Percentiles rank a stretch among this genome's conserved stretches.
Evolutionary conservation across 2,113 vertebrate genomes (phyloP).

Genomic region (Athene noctua): DNA sequence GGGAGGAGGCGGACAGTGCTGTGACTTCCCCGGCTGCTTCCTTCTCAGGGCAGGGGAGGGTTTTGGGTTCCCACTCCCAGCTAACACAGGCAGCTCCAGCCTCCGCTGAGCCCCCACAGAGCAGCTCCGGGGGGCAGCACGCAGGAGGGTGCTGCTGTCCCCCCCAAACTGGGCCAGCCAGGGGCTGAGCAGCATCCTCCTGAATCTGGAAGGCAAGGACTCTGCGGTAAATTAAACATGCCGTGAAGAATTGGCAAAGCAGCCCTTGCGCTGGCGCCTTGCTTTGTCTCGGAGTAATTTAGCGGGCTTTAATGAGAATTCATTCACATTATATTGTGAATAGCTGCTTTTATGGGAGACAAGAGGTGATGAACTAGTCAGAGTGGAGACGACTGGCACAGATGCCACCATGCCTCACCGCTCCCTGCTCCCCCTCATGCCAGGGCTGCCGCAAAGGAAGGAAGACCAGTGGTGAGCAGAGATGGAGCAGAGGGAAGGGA

Average conservation of each 20-base stretch:
- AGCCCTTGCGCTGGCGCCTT: not conserved
- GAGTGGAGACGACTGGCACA: not conserved
- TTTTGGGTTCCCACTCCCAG: not conserved
- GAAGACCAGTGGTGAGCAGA: not conserved
- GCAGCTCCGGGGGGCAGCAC: not conserved
- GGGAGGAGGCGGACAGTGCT: not conserved
- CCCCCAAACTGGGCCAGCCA: accelerated
- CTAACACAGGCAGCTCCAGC: not conserved
- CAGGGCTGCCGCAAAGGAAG: not conserved
- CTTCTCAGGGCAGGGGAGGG: not conserved
- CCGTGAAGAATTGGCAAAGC: not conserved
- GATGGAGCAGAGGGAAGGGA: not conserved
- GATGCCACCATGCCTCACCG: not conserved
- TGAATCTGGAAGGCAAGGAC: not conserved
- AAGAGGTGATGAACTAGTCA: not conserved
- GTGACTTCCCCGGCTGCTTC: no score
- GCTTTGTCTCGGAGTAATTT: constrained; percentile 36
- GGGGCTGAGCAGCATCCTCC: not conserved
- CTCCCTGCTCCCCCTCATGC: not conserved
- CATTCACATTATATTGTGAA: not conserved
- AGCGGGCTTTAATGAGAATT: constrained; percentile 42
- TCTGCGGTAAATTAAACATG: not conserved
- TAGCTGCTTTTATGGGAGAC: constrained; percentile 7
- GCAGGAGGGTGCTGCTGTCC: not conserved
- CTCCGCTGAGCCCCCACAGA: not conserved